phyloP scores from a whole-genome alignment of 2,888 invertebrate species.

The Diarsia rubi region DNA sequence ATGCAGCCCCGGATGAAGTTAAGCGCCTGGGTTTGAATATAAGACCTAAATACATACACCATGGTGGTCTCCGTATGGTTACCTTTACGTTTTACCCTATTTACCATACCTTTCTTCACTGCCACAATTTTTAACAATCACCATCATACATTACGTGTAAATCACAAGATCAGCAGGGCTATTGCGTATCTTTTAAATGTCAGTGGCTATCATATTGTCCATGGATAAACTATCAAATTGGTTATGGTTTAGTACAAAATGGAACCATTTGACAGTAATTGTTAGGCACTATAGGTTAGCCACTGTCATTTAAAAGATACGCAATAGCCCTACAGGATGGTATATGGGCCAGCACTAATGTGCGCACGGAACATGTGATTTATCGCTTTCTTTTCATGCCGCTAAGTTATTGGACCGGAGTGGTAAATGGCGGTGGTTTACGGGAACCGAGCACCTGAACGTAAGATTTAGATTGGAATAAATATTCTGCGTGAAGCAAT shows the following conservation, averaged over 20 bases:
- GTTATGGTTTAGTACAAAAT: too few relatives aligned
- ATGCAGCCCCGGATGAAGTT: too few relatives aligned
- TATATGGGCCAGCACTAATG: slow-evolving; percentile 32
- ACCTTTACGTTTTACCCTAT: background rate
- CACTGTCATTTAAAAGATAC: too few relatives aligned
- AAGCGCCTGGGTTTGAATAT: background rate
- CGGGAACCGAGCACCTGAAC: slow-evolving; percentile 16
- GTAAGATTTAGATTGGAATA: slow-evolving; percentile 12
- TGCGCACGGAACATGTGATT: slow-evolving; percentile 29
- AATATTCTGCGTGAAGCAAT: slow-evolving; percentile 2
- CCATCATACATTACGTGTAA: slow-evolving; percentile 11
- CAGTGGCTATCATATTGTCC: too few relatives aligned
- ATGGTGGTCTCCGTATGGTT: background rate
- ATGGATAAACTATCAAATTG: too few relatives aligned
- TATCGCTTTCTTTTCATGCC: slow-evolving; percentile 45
- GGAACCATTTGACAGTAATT: too few relatives aligned
- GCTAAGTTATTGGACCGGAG: slow-evolving; percentile 40
- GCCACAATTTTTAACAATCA: background rate
- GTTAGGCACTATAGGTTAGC: too few relatives aligned
- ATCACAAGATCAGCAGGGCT: slow-evolving; percentile 17
- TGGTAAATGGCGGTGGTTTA: slow-evolving; percentile 8
- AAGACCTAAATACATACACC: background rate
- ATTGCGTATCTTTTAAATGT: too few relatives aligned
- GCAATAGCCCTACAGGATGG: too few relatives aligned
- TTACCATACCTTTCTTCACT: background rate